Evolutionary conservation across 1,140 invertebrate genomes (phyloP), one percentile per base, ranked within the genome.

Genomic region (Battus philenor): DNA sequence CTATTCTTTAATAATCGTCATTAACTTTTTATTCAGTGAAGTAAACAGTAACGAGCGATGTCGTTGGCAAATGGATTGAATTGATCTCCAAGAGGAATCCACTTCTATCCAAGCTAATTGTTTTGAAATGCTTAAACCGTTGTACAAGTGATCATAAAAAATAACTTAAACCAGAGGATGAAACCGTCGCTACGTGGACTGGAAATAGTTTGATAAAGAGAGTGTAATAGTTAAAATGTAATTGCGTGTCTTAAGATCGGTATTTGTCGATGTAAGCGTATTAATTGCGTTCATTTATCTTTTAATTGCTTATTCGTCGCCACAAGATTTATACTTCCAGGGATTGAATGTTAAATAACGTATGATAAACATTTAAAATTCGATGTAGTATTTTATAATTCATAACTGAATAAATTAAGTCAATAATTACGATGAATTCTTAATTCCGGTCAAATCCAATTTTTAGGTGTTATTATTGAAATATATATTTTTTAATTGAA

Each of bases 41-140:
- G 9, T 17, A n/a, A 9, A 33, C 15, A 9, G 16, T 33, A 33
- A 33, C 10, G 8, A 33, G n/a, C 31, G 4, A 4, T 32, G 30
- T 33, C n/a, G 11, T 29, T 33, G 31, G 7, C 31, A 10, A 33
- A 17, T 33, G 31, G 15, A 15, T 33, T 17, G 31, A 12, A 33
- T 33, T 33, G 31, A 33, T 33, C 8, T 16, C 8, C 31, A n/a
- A 13, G 4, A 15, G 9, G 31, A 33, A 33, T 18, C 7, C 16
- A 3, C n/a, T 9, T 2, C 15, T 33, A 33, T 2, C 16, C 15
- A n/a, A n/a, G 16, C 2, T 33, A 33, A 33, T 33, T 33, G 31
- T 8, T 4, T 5, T 9, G 17, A 8, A 4, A 33, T 33, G 5
- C 16, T 33, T 33, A 18, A 33, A 16, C 8, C 31, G 31, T 9